Conservation (phyloP, 2,888 invertebrate species). For the Dasypolia templi region DNA sequence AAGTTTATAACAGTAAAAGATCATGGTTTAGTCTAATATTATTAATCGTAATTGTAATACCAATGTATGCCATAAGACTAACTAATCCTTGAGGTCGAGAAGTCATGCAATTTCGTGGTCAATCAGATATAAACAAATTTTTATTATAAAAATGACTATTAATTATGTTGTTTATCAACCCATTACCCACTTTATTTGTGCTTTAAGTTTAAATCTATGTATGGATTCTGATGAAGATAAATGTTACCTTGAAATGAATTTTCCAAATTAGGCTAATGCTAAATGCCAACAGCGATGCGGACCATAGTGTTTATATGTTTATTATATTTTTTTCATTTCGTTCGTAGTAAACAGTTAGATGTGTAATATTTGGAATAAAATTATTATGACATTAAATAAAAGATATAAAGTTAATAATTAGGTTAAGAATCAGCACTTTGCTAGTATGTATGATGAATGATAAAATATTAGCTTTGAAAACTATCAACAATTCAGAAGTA, state of each 20-base stretch:
- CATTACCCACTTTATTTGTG: neutral
- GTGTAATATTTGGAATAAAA: too few relatives aligned
- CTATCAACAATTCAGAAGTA: neutral
- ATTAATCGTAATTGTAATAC: neutral
- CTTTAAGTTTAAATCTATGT: too few relatives aligned
- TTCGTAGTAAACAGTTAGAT: too few relatives aligned
- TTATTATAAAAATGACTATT: neutral
- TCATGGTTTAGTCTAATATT: slow-evolving; percentile 11
- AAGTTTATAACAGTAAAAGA: neutral
- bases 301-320: too few relatives aligned
- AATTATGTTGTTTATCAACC: neutral
- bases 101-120: slow-evolving; percentile 29
- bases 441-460: neutral
- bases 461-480: neutral
- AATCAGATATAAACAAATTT: neutral
- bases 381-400: too few relatives aligned
- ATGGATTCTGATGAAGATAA: neutral
- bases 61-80: slow-evolving; percentile 9
- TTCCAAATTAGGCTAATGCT: neutral
- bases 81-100: neutral
- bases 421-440: neutral
- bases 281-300: too few relatives aligned
- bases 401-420: too few relatives aligned
- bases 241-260: neutral
- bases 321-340: too few relatives aligned